Percentiles rank a stretch among this genome's conserved stretches.
These are phyloP conservation scores for Trissolcus basalis DNA, from an alignment of 1,140 invertebrate species.

Conservation along the genomic window DNA sequence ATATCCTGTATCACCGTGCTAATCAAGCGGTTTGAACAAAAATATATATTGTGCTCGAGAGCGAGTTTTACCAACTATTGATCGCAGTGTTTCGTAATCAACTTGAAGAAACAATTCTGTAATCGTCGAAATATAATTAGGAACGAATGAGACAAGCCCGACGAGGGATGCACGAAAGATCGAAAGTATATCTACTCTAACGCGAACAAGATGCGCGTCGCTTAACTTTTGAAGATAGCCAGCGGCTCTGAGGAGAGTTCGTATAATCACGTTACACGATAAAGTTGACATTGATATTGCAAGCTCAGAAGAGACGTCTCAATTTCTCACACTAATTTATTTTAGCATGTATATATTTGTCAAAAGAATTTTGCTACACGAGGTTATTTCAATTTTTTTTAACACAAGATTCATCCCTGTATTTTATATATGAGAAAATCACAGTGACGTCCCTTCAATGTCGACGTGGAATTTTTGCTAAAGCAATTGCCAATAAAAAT, in stretches of 20 bases:
- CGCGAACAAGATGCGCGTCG: slow-evolving; percentile 55
- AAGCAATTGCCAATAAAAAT: slow-evolving; percentile 11
- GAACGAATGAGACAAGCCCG: slow-evolving; percentile 54
- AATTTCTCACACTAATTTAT: slow-evolving; percentile 40
- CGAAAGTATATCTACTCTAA: slow-evolving; percentile 67
- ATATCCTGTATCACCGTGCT: no score
- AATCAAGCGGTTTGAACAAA: no score
- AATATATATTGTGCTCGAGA: no score
- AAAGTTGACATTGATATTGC: slow-evolving; percentile 35
- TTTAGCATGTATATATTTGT: no score
- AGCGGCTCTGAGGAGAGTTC: slow-evolving; percentile 66
- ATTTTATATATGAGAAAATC: slow-evolving; percentile 5
- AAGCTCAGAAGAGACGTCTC: slow-evolving; percentile 1
- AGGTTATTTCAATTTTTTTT: no score
- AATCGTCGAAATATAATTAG: slow-evolving; percentile 74
- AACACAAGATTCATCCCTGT: no score
- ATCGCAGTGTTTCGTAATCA: slow-evolving; percentile 61
- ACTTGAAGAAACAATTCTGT: slow-evolving; percentile 74
- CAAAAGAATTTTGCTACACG: no score
- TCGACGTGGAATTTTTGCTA: neutral
- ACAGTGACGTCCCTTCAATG: slow-evolving; percentile 59
- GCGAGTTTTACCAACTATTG: no score
- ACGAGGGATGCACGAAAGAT: slow-evolving; percentile 68
- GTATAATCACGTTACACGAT: slow-evolving; percentile 55
- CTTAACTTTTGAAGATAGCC: slow-evolving; percentile 63